These are phyloP conservation scores for Ctena decussata DNA, from an alignment of 2,888 invertebrate genomes.

Conservation along the genomic window DNA sequence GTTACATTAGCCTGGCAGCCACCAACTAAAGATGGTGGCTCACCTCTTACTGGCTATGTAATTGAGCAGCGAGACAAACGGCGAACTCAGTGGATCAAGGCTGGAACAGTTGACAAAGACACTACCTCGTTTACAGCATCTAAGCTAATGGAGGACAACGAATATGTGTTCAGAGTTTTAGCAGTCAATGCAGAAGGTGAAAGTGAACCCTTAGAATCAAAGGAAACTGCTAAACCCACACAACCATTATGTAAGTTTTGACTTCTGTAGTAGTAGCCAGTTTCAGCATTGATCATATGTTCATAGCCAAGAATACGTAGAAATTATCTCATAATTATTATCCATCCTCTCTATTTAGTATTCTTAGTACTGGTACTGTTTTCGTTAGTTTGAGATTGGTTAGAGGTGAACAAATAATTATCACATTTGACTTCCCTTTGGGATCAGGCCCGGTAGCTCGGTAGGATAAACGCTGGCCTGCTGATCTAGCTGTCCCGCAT, in stretches of 20 bases:
- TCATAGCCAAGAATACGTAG: too few species aligned
- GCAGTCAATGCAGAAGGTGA: slow-evolving; percentile 84
- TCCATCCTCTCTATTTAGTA: too few species aligned
- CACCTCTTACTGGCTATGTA: slow-evolving; percentile 79
- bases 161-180: slow-evolving; percentile 83
- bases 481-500: too few species aligned
- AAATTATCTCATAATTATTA: too few species aligned
- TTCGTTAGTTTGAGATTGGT: too few species aligned
- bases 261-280: too few species aligned
- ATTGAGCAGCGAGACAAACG: slow-evolving; percentile 91
- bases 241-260: slow-evolving; percentile 90
- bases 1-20: slow-evolving; percentile 83
- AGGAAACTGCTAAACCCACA: slow-evolving; percentile 69
- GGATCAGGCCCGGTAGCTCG: too few species aligned
- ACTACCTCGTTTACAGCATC: slow-evolving; percentile 75
- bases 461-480: too few species aligned
- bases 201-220: slow-evolving; percentile 75
- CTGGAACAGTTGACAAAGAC: slow-evolving; percentile 70
- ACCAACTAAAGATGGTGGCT: slow-evolving; percentile 85
- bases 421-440: too few species aligned
- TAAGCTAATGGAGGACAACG: slow-evolving; percentile 90
- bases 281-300: too few species aligned
- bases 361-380: too few species aligned
- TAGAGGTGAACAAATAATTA: too few species aligned
- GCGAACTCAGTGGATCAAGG: slow-evolving; percentile 94